A percentile compares a stretch with the other conserved stretches of the same genome.
Evolutionary conservation across 2,888 invertebrate genomes (phyloP).

Genomic region (Aethes cnicana): DNA sequence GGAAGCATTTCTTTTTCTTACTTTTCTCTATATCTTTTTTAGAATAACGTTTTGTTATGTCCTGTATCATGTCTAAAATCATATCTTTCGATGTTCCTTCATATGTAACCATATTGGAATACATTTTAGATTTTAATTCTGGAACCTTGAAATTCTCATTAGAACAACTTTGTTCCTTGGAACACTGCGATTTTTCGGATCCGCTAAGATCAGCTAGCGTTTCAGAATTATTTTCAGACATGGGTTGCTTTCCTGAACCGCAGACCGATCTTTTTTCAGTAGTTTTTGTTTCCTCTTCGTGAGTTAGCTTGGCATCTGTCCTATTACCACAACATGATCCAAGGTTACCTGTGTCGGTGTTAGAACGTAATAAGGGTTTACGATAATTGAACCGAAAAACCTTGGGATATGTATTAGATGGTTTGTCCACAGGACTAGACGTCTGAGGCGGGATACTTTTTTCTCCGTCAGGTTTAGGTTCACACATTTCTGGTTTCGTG

Average conservation of each 20-base stretch:
- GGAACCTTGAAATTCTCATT: slow-evolving; percentile 1
- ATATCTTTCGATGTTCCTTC: slow-evolving; percentile 44
- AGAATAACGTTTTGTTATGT: slow-evolving; percentile 69
- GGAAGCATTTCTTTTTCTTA: slow-evolving; percentile 68
- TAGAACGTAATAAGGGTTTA: slow-evolving; percentile 50
- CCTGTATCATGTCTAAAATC: slow-evolving; percentile 63
- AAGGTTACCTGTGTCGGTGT: slow-evolving; percentile 52
- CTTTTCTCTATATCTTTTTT: slow-evolving; percentile 59
- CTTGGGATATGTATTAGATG: slow-evolving; percentile 57
- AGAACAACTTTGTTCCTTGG: slow-evolving; percentile 1
- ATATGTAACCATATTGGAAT: not conserved
- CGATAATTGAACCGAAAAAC: slow-evolving; percentile 39
- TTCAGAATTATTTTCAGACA: not conserved
- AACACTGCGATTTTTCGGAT: slow-evolving; percentile 7
- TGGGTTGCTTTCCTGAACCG: not conserved
- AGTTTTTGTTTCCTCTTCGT: slow-evolving; percentile 29
- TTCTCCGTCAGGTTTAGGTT: no score
- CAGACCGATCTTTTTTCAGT: no score
- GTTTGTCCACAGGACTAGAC: no score
- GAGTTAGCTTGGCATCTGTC: no score
- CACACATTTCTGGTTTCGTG: no score
- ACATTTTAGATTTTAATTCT: not conserved
- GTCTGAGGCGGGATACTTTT: slow-evolving; percentile 33
- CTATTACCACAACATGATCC: slow-evolving; percentile 33
- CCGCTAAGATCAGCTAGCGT: no score